Conservation (phyloP, 2,797 vertebrate species). For the Gymnoscopelus microlampas region DNA sequence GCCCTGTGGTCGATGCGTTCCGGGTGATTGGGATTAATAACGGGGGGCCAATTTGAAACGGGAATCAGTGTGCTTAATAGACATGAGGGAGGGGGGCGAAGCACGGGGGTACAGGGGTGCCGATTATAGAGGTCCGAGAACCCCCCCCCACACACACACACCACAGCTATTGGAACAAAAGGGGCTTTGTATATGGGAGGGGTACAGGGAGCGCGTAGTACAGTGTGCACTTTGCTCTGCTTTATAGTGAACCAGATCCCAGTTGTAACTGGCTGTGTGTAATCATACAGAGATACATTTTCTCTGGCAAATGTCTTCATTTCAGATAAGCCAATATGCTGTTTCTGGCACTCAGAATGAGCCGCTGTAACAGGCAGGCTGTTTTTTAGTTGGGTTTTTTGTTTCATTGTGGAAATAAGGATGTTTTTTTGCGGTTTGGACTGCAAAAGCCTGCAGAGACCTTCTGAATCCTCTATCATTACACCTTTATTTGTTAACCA, state of each 20-base stretch:
- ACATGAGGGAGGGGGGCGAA: constrained; percentile 38
- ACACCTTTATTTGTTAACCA: constrained; percentile 50
- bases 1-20: constrained; percentile 78
- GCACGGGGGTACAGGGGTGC: constrained; percentile 1
- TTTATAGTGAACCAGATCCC: constrained; percentile 52
- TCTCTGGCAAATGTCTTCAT: constrained; percentile 37
- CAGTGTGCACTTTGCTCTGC: constrained; percentile 52
- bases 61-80: constrained; percentile 81
- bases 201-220: constrained; percentile 40
- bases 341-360: constrained; percentile 27
- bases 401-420: constrained; percentile 21
- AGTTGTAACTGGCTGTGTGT: constrained; percentile 32
- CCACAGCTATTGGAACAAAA: constrained; percentile 72
- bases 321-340: constrained; percentile 46
- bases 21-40: constrained; percentile 86
- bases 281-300: constrained; percentile 46
- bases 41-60: constrained; percentile 78
- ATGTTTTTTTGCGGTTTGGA: constrained; percentile 30
- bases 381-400: constrained; percentile 8
- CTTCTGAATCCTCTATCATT: constrained; percentile 11
- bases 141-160: too few relatives aligned
- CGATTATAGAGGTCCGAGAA: too few relatives aligned
- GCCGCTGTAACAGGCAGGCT: constrained; percentile 4
- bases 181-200: constrained; percentile 62
- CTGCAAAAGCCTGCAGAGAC: constrained; percentile 12